Conservation (phyloP, 2,113 vertebrate genomes). For the Eptesicus fuscus region DNA sequence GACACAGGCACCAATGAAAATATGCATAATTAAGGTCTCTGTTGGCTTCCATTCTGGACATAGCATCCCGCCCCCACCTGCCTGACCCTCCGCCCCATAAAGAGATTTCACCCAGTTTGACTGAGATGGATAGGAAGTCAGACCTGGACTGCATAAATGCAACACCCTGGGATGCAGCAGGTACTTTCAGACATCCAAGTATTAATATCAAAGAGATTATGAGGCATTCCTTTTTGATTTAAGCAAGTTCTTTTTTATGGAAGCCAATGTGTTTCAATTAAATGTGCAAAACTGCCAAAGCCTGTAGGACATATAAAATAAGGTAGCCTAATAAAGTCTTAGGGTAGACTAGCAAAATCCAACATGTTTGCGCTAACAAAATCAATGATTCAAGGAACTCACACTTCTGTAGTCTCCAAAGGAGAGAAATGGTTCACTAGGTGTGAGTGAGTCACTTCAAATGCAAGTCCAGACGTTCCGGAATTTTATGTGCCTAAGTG, state of each 20-base stretch:
- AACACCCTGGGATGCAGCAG: background rate
- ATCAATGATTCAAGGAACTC: constrained; percentile 75
- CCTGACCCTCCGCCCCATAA: background rate
- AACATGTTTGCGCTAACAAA: constrained; percentile 78
- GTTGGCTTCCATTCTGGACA: constrained; percentile 34
- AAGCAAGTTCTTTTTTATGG: constrained; percentile 45
- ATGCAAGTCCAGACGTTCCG: constrained; percentile 72
- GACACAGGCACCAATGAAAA: constrained; percentile 63
- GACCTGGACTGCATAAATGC: constrained; percentile 3
- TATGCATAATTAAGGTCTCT: constrained; percentile 49
- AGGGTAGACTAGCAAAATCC: constrained; percentile 78
- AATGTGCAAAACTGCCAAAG: constrained; percentile 69
- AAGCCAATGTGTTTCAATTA: constrained; percentile 72
- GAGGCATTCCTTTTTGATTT: constrained; percentile 75
- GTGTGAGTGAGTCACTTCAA: constrained; percentile 80
- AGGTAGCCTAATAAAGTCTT: constrained; percentile 76
- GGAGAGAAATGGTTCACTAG: constrained; percentile 77
- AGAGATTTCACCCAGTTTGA: constrained; percentile 57
- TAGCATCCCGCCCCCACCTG: background rate
- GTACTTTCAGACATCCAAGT: constrained; percentile 41
- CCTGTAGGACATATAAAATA: constrained; percentile 75
- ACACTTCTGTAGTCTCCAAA: constrained; percentile 74
- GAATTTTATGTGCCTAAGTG: constrained; percentile 66
- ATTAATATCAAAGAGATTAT: constrained; percentile 67
- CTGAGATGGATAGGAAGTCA: constrained; percentile 14